These are phyloP conservation scores for Hydrozoanthus tunicans DNA, from an alignment of 64 coral and sea anemone species.

Conservation along the genomic window DNA sequence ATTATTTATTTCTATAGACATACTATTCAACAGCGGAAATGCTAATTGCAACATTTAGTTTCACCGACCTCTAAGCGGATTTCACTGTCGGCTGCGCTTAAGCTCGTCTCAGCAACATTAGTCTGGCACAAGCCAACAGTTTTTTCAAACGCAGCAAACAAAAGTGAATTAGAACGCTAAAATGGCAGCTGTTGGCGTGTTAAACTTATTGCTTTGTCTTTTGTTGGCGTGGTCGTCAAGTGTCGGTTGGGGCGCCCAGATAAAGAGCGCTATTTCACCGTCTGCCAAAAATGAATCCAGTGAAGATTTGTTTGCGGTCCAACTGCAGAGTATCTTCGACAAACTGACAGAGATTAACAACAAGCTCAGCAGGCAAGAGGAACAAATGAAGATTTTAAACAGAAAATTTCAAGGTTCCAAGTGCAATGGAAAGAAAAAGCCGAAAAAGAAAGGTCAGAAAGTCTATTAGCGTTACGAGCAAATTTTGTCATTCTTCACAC, in stretches of 20 bases:
- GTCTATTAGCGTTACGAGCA: neutral
- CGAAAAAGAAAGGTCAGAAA: conserved; percentile 23
- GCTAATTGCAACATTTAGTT: too few relatives aligned
- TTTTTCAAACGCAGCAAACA: neutral
- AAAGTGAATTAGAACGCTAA: neutral
- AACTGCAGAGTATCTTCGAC: conserved; percentile 1
- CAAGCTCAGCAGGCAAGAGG: conserved; percentile 11
- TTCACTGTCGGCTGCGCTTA: neutral
- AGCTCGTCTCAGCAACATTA: neutral
- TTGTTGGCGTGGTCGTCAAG: neutral
- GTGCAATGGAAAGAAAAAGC: conserved; percentile 1
- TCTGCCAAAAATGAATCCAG: neutral
- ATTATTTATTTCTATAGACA: neutral
- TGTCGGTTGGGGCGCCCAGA: neutral
- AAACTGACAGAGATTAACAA: conserved; percentile 29
- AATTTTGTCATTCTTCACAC: too few relatives aligned
- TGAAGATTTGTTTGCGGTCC: neutral
- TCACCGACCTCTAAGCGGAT: neutral
- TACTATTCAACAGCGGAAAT: too few relatives aligned
- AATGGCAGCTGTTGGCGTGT: conserved; percentile 1
- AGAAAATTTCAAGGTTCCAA: conserved; percentile 18
- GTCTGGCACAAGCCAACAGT: neutral
- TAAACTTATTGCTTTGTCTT: neutral
- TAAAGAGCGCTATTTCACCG: neutral
- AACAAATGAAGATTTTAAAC: conserved; percentile 37